Evolutionary conservation across 1,140 invertebrate genomes (phyloP).

Genomic region (Callitettix versicolor): DNA sequence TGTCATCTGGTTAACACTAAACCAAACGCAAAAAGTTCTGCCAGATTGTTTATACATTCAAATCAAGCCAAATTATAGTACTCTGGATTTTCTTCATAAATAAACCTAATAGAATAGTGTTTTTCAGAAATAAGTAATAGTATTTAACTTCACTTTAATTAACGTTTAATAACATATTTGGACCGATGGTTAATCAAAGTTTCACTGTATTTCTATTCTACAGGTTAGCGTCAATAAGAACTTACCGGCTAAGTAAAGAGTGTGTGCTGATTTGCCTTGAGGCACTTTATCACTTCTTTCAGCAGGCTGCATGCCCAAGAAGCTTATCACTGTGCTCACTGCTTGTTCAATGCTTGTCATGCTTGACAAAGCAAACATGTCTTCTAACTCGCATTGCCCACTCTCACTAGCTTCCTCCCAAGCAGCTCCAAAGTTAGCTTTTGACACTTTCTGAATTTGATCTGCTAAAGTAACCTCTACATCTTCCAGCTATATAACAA

Average conservation of each 20-base stretch:
- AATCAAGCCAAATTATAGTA: too few species aligned
- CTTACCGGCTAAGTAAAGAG: slow-evolving; percentile 62
- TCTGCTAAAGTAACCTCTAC: slow-evolving; percentile 82
- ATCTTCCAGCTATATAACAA: slow-evolving; percentile 65
- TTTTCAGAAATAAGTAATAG: too few species aligned
- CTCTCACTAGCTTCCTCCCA: slow-evolving; percentile 52
- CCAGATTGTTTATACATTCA: too few species aligned
- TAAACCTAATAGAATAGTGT: too few species aligned
- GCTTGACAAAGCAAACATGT: slow-evolving; percentile 78
- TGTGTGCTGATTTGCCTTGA: slow-evolving; percentile 73
- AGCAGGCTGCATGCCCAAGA: slow-evolving; percentile 79
- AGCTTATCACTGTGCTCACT: slow-evolving; percentile 75
- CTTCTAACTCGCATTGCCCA: slow-evolving; percentile 65
- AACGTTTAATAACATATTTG: too few species aligned
- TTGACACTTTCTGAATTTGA: slow-evolving; percentile 79
- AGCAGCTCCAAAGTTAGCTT: slow-evolving; percentile 62
- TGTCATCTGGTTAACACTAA: too few species aligned
- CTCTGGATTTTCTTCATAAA: too few species aligned
- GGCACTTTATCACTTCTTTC: slow-evolving; percentile 77
- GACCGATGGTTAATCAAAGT: too few species aligned
- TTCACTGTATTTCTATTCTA: too few species aligned
- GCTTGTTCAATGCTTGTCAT: slow-evolving; percentile 75
- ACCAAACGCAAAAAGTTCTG: too few species aligned
- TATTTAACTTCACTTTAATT: too few species aligned
- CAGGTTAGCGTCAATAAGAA: too few species aligned